Evolutionary conservation across 2,888 invertebrate species (phyloP), one percentile per base, ranked within the genome.

Genomic region (Diadromus collaris): DNA sequence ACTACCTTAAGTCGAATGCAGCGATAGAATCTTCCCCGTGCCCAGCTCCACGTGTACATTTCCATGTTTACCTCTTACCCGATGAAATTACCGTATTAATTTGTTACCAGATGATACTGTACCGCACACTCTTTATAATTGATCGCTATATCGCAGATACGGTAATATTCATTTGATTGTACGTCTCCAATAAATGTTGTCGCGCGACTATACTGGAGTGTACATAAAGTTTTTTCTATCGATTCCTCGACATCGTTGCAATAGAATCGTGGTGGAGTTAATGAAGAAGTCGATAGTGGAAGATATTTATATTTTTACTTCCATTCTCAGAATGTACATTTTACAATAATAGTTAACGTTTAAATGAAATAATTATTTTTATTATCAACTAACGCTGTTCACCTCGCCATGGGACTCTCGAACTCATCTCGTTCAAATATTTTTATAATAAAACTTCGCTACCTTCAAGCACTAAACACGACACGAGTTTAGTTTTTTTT

Each of bases 301-400:
- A 91, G 91, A 90, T 91, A 87, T 90, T 86, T 82, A 85, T 90
- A 91, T 90, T 89, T 91, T 90, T 91, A 91, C 91, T 91, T 91
- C 91, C 91, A 90, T 88, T 89, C 89, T 90, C 88, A 90, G 91
- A 91, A 87, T 88, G 83, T 88, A 88, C 87, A 85, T 83, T 83
- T 84, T 84, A 85, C 84, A 85, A 83, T 82, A 79, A n/a, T 73
- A 86, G 82, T 41, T 86, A 85, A 84, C 82, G 81, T 86, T 84
- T 81, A 83, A 84, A 85, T 82, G 83, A 83, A 83, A 83, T 83
- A 82, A 85, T 80, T 83, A 84, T 58, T 83, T 80, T 81, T 83
- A 81, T 84, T 83, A 84, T 83, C 68, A 83, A 76, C 79, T 81
- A 83, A 81, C 79, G 80, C 80, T 79, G 78, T 79, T 63, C 75